Base-by-base conservation (phyloP, 2,113 vertebrate species). In the Athene noctua region DNA sequence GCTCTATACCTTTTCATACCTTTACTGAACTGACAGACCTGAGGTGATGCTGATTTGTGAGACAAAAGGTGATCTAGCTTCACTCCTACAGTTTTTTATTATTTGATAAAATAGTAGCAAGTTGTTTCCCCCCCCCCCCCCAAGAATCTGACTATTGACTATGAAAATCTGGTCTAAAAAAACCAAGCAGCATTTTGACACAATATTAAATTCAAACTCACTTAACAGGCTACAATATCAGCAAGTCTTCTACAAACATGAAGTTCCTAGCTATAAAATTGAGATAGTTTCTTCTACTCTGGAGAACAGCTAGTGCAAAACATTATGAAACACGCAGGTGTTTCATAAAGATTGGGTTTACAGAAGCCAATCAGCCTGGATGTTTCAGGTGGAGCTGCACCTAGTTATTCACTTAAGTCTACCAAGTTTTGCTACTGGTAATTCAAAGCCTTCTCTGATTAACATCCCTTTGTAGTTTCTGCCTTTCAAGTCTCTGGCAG, bases 101-200 rank as follows among this genome's bases (percentile, higher is more conserved):
- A 57, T 36, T 19, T 27, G 18, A 34, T 20, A 65, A 67, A 83
- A 54, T 10, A 67, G 27, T 38, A 80, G 32, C 51, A 79, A 52
- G n/a, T 51, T 19, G 8, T n/a, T 57, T n/a, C 34, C 4, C 5
- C 10, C 2, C 34, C 4, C 5, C 10, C 2, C 18, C 5, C 11
- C 23, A 22, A 29, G 34, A 18, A 71, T 55, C 44, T 46, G 27
- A 54, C 27, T 79, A 51, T 5, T 51, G 38, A 40, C 54, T 61
- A 30, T 32, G 11, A 80, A 67, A 86, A 54, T 8, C 23, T n/a
- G 38, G 9, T 55, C 55, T 49, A 66, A 55, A 70, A 73, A 59
- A 46, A 19, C 0, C 13, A 58, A 25, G 19, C 20, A 55, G 55
- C 9, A n/a, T 47, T 80, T n/a, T 55, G 30, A 65, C n/a, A 36